Evolutionary conservation across 2,888 invertebrate species (phyloP).

Genomic region (Spilosoma lubricipeda): DNA sequence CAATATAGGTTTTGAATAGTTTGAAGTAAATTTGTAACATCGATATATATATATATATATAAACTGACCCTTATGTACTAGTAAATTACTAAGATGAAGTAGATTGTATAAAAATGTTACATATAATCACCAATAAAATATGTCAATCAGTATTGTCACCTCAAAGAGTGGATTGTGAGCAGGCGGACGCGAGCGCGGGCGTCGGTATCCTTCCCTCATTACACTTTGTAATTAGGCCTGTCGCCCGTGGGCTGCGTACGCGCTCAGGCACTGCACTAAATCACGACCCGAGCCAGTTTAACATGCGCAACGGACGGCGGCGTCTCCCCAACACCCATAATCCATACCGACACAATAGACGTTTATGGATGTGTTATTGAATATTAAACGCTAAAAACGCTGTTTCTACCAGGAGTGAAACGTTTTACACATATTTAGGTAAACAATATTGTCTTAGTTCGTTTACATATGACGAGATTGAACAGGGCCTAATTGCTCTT

Average conservation of each 20-base stretch:
- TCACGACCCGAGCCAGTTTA: slow-evolving; percentile 73
- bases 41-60: too few species aligned
- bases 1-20: not conserved
- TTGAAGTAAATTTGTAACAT: not conserved
- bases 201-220: slow-evolving; percentile 74
- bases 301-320: slow-evolving; percentile 66
- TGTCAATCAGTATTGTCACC: not conserved
- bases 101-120: not conserved
- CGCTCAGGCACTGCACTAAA: slow-evolving; percentile 78
- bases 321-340: slow-evolving; percentile 66
- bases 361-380: slow-evolving; percentile 76
- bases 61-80: not conserved
- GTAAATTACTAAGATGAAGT: too few species aligned
- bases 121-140: not conserved
- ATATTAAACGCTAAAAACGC: slow-evolving; percentile 70
- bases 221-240: slow-evolving; percentile 84
- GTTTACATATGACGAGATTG: slow-evolving; percentile 42
- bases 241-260: slow-evolving; percentile 77
- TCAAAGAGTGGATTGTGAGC: slow-evolving; percentile 43
- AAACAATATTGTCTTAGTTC: slow-evolving; percentile 60
- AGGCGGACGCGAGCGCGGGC: slow-evolving; percentile 59
- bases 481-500: not conserved
- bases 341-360: slow-evolving; percentile 70
- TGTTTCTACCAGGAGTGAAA: slow-evolving; percentile 57
- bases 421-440: slow-evolving; percentile 67